Conservation (phyloP, 1,140 invertebrate species). For the Pachypsylla venusta region DNA sequence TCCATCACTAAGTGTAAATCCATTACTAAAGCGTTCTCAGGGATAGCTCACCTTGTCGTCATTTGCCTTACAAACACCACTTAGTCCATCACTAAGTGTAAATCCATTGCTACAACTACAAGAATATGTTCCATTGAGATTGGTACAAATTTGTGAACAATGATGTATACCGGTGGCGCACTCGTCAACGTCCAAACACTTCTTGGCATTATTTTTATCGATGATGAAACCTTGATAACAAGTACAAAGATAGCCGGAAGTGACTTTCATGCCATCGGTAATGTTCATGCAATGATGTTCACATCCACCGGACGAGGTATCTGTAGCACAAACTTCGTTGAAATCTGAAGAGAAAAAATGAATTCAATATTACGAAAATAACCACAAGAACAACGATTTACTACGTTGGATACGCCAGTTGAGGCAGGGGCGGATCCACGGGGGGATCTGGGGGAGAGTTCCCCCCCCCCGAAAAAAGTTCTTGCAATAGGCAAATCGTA, state of each 20-base stretch:
- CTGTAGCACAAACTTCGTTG: constrained; percentile 47
- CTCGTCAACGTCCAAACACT: constrained; percentile 76
- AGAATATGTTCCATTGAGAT: constrained; percentile 80
- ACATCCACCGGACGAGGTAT: constrained; percentile 71
- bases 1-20: constrained; percentile 58
- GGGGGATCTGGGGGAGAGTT: too few species aligned
- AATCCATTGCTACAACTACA: constrained; percentile 79
- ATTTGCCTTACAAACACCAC: constrained; percentile 61
- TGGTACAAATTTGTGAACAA: constrained; percentile 83
- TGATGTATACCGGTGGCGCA: constrained; percentile 66
- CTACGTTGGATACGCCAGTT: too few species aligned
- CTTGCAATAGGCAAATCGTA: too few species aligned
- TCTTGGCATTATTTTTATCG: constrained; percentile 52
- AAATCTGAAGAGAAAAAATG: constrained; percentile 41
- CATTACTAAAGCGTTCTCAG: constrained; percentile 50
- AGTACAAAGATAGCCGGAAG: constrained; percentile 69
- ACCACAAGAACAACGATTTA: too few species aligned
- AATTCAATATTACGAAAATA: too few species aligned
- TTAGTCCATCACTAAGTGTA: constrained; percentile 49
- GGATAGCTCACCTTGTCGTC: constrained; percentile 43
- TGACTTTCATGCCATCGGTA: constrained; percentile 49
- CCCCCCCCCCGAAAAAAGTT: too few species aligned
- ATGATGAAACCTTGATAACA: constrained; percentile 83
- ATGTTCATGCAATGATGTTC: constrained; percentile 81
- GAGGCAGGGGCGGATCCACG: too few species aligned